These are phyloP conservation scores for Porphyrio hochstetteri DNA, from an alignment of 2,113 vertebrate genomes.

Conservation along the genomic window DNA sequence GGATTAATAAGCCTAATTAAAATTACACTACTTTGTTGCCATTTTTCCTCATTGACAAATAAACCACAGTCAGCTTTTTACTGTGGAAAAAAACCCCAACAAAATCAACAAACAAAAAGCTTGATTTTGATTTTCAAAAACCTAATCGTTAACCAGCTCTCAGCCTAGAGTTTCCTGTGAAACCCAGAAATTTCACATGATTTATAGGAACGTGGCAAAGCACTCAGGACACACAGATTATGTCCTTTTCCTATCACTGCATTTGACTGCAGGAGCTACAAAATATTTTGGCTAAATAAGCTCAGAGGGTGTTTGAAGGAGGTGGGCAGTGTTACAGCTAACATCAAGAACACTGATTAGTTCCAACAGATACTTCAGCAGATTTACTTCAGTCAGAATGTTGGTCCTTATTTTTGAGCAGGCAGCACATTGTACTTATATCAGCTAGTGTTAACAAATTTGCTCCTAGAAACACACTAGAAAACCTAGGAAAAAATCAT, in stretches of 20 bases:
- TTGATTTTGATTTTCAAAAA: background rate
- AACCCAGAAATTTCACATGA: background rate
- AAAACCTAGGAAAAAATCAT: background rate
- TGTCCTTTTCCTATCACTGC: background rate
- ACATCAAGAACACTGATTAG: background rate
- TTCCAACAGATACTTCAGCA: background rate
- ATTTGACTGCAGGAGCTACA: background rate
- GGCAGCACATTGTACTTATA: background rate
- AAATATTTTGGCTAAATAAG: background rate
- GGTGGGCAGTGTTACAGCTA: background rate
- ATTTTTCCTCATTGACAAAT: background rate
- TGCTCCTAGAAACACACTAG: background rate
- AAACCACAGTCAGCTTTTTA: background rate
- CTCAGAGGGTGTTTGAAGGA: background rate
- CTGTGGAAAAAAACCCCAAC: background rate
- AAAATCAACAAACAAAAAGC: background rate
- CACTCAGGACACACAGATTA: background rate
- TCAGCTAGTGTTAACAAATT: background rate
- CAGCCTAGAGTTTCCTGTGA: background rate
- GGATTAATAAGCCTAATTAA: background rate
- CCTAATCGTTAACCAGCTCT: background rate
- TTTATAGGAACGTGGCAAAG: background rate
- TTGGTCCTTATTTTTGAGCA: background rate
- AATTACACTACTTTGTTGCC: background rate
- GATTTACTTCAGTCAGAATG: background rate